A percentile compares a stretch with the other conserved stretches of the same genome.
Conservation (phyloP, 2,888 invertebrate species). For the Drosophila diplacantha region DNA sequence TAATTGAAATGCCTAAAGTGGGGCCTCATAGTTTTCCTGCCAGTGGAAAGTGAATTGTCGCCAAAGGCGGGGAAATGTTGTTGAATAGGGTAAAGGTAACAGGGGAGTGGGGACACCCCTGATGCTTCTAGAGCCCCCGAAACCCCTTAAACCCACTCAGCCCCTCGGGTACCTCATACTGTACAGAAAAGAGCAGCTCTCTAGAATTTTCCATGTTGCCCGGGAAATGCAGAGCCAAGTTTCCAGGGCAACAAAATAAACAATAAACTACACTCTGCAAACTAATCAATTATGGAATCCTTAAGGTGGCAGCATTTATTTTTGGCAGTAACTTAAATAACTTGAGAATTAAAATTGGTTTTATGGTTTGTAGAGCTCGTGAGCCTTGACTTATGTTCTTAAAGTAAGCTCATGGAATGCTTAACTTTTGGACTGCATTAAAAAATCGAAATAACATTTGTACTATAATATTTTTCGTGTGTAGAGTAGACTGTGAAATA, state of each 20-base stretch:
- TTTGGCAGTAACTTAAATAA: neutral
- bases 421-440: too few species aligned
- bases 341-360: too few species aligned
- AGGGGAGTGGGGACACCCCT: neutral
- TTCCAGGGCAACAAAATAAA: conserved; percentile 26
- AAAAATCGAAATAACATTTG: too few species aligned
- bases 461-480: neutral
- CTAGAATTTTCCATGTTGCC: conserved; percentile 14
- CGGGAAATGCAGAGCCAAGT: conserved; percentile 8
- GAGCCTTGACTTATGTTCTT: neutral
- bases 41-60: conserved; percentile 32
- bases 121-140: neutral
- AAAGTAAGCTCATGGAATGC: neutral
- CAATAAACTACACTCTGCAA: conserved; percentile 9
- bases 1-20: conserved; percentile 59
- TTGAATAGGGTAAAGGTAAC: conserved; percentile 22
- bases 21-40: conserved; percentile 28
- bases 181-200: conserved; percentile 7
- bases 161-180: neutral
- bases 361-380: neutral
- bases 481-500: neutral
- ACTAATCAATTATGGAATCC: neutral
- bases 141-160: neutral
- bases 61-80: conserved; percentile 15
- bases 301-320: too few species aligned